Evolutionary conservation across 2,113 vertebrate genomes (phyloP), one percentile per base, ranked within the genome.

Genomic region (Lampris incognitus): DNA sequence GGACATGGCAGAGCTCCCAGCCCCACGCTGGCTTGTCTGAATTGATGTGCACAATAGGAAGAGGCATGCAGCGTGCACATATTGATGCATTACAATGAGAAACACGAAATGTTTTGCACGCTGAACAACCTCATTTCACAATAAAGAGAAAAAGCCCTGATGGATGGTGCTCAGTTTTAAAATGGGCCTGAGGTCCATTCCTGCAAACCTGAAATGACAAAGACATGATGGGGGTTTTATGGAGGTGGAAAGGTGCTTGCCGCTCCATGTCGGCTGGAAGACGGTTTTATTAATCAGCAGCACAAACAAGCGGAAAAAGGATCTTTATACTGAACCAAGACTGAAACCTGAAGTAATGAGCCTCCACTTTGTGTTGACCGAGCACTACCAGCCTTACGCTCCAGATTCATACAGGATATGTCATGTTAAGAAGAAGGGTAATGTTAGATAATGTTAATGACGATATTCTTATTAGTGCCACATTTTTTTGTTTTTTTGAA

Each of bases 171-270:
- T 0, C 44, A 76, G 59, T 78, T 46, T 76, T 75, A 74, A 13
- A 56, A 24, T 24, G 24, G 24, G 24, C 24, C 24, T 24, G 24
- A 24, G 24, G 78, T 52, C 72, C 66, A 65, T 74, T 0, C 10
- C 48, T 0, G 69, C 75, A 78, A 82, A 83, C 83, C 85, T 84
- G 85, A 67, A 80, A 73, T 24, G 24, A 24, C 24, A 24, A 24
- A 24, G 24, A 24, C 24, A 24, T 24, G 24, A 24, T 24, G 24
- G 24, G 24, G 24, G 24, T 24, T 72, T 84, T 66, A 82, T 46
- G 62, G 66, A 68, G 73, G 63, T 72, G 72, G 24, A 78, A 57
- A 74, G 66, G 50, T 3, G 41, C 67, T 85, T 77, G 67, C 58
- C 75, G 74, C 9, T 52, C 52, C 4, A n/a, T 0, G 2, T 39